phyloP scores from a whole-genome alignment of 2,113 vertebrate species.

The Smithornis capensis region DNA sequence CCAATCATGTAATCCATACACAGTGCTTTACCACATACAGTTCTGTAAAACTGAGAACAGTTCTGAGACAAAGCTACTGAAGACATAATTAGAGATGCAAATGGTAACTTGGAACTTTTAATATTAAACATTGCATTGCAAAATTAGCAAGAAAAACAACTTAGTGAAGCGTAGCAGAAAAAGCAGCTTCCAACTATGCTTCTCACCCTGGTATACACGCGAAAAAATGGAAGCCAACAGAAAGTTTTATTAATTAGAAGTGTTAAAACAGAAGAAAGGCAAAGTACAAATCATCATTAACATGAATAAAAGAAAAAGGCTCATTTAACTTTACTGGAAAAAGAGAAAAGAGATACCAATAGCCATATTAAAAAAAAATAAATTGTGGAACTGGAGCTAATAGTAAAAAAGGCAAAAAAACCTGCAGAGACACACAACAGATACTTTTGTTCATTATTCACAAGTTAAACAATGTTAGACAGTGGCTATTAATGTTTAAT shows the following conservation, averaged over 20 bases:
- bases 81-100: not conserved
- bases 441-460: not conserved
- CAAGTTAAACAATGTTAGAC: not conserved
- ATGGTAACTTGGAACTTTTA: not conserved
- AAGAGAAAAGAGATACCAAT: not conserved
- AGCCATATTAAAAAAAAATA: not conserved
- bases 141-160: not conserved
- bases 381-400: not conserved
- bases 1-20: not conserved
- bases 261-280: not conserved
- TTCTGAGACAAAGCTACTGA: not conserved
- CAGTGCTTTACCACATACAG: not conserved
- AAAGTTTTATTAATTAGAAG: not conserved
- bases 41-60: not conserved
- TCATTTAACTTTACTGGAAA: not conserved
- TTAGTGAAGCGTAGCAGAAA: not conserved
- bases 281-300: not conserved
- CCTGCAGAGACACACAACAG: not conserved
- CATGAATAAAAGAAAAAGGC: not conserved
- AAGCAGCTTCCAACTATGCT: not conserved
- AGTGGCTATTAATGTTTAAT: not conserved
- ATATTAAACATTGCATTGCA: not conserved
- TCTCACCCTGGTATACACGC: not conserved
- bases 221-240: not conserved
- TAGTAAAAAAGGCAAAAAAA: not conserved